These are phyloP conservation scores for Pitangus sulphuratus DNA, from an alignment of 2,797 vertebrate species.

Conservation along the genomic window DNA sequence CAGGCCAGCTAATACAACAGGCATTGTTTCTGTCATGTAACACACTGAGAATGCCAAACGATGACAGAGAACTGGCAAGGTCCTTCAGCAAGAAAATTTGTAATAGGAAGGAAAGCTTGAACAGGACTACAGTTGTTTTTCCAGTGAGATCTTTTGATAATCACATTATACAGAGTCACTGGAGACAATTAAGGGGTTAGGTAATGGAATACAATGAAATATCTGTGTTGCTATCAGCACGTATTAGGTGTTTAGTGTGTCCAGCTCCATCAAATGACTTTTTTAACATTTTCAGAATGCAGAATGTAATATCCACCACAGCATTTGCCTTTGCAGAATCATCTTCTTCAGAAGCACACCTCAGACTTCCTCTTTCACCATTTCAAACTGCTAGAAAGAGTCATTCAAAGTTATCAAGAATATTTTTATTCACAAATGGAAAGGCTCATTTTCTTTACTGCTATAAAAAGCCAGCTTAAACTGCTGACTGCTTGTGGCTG, in stretches of 20 bases:
- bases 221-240: background rate
- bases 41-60: background rate
- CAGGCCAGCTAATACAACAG: background rate
- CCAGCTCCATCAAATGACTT: background rate
- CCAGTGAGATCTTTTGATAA: background rate
- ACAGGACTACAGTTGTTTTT: background rate
- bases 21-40: background rate
- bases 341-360: background rate
- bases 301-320: background rate
- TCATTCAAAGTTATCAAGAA: background rate
- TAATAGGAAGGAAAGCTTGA: background rate
- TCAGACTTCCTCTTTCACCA: background rate
- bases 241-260: background rate
- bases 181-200: background rate
- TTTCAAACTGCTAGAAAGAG: background rate
- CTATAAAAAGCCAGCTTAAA: background rate
- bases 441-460: background rate
- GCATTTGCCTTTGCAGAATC: background rate
- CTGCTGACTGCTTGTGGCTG: background rate
- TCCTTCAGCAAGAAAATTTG: background rate
- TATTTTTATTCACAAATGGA: background rate
- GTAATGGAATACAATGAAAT: background rate
- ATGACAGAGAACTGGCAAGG: background rate
- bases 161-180: background rate
- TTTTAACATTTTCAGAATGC: background rate